Conservation (phyloP, 2,888 invertebrate genomes). For the Temnothorax ravouxi region DNA sequence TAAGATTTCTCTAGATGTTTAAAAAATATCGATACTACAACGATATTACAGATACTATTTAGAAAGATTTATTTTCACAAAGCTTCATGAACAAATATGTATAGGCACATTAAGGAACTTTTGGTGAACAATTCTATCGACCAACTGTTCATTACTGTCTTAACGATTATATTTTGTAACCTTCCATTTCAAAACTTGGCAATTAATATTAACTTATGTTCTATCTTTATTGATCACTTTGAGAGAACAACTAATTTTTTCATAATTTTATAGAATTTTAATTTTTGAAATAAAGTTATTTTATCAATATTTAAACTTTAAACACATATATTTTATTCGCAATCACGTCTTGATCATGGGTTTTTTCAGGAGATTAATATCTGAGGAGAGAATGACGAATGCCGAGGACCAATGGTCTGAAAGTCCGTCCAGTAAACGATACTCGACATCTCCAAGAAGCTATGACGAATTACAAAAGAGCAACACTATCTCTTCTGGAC, state of each 20-base stretch:
- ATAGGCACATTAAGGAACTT: neutral
- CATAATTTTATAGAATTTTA: neutral
- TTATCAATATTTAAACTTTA: neutral
- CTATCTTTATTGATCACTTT: neutral
- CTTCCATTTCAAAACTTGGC: neutral
- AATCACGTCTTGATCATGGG: neutral
- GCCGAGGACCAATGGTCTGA: conserved; percentile 82
- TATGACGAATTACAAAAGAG: conserved; percentile 74
- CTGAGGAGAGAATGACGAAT: conserved; percentile 81
- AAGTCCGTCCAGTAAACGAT: conserved; percentile 72
- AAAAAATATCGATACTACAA: neutral
- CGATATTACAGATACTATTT: neutral
- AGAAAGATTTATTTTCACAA: neutral
- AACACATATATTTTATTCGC: neutral
- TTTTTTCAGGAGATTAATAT: conserved; percentile 77
- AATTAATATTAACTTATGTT: neutral
- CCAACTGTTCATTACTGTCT: no score
- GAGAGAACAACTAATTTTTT: neutral
- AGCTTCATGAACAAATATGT: neutral
- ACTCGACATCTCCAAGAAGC: conserved; percentile 71
- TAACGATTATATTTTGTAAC: no score
- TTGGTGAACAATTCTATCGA: neutral
- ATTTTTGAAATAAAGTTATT: neutral
- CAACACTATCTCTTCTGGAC: conserved; percentile 70
- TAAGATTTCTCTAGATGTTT: neutral